Evolutionary conservation across 1,140 invertebrate species (phyloP).

Genomic region (Macrocentrus cingulum): DNA sequence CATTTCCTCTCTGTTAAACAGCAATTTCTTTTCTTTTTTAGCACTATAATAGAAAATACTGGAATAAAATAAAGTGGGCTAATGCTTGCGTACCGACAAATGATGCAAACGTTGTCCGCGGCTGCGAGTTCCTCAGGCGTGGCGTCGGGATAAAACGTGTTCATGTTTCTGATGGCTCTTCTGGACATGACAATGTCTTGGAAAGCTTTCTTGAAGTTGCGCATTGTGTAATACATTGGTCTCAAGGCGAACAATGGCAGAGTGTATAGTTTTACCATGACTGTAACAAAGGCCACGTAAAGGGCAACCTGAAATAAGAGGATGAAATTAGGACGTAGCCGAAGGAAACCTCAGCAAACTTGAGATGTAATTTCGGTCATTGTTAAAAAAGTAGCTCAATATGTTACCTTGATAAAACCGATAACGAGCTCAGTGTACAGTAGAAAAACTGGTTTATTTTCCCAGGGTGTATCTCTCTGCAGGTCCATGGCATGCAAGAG

Average conservation of each 20-base stretch:
- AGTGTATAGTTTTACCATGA: constrained; percentile 98
- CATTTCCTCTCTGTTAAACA: constrained; percentile 59
- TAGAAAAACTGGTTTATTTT: constrained; percentile 97
- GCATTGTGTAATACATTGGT: constrained; percentile 98
- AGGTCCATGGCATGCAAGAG: constrained; percentile 91
- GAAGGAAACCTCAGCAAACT: no score
- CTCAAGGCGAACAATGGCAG: constrained; percentile 97
- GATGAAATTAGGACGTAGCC: constrained; percentile 2
- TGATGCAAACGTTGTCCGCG: constrained; percentile 98
- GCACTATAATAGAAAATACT: no score
- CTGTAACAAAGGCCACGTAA: constrained; percentile 90
- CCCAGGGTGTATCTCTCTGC: constrained; percentile 96
- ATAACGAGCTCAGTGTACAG: constrained; percentile 96
- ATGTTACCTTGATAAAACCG: constrained; percentile 72
- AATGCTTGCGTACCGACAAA: constrained; percentile 78
- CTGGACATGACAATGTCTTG: constrained; percentile 97
- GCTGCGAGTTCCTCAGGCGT: constrained; percentile 90
- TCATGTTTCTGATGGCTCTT: constrained; percentile 96
- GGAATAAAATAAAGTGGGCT: no score
- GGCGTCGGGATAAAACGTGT: constrained; percentile 95
- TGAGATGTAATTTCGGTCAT: no score
- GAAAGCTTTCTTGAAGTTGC: constrained; percentile 96
- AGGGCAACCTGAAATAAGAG: constrained; percentile 73
- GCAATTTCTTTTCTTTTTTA: no score
- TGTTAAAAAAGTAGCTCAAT: no score